These are phyloP conservation scores for Phalacrocorax carbo DNA, from an alignment of 2,113 vertebrate genomes.

Conservation along the genomic window DNA sequence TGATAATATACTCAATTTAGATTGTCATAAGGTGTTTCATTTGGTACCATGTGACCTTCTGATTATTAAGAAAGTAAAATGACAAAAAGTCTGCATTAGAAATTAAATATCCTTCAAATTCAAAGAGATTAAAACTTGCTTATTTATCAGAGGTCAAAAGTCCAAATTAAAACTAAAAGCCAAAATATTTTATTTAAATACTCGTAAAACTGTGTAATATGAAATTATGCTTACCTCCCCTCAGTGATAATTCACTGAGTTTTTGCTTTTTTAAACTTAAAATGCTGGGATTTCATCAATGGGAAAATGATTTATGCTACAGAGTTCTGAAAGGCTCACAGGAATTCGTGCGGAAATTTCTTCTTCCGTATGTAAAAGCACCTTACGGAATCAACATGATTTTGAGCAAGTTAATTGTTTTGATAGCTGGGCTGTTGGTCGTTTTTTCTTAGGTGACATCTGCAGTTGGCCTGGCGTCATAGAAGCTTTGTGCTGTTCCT, in stretches of 20 bases:
- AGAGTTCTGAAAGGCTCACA: background rate
- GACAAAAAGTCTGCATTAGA: background rate
- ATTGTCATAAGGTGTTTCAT: background rate
- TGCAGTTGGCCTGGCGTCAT: background rate
- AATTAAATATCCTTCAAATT: conserved; percentile 1
- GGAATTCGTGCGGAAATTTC: background rate
- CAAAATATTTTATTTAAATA: background rate
- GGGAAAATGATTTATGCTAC: background rate
- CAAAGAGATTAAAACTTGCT: background rate
- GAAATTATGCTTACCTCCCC: background rate
- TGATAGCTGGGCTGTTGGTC: background rate
- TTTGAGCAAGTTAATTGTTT: background rate
- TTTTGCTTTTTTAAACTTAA: background rate
- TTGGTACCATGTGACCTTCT: background rate
- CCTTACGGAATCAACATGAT: background rate
- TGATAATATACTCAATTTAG: background rate
- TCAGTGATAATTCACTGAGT: background rate
- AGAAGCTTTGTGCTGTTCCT: background rate
- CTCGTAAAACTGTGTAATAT: background rate
- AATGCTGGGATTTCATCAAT: background rate
- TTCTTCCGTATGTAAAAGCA: background rate
- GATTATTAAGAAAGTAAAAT: background rate
- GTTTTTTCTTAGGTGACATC: background rate
- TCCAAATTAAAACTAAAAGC: background rate
- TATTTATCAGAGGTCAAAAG: background rate